Conservation (phyloP, 2,797 vertebrate species). For the Botia kubotai region DNA sequence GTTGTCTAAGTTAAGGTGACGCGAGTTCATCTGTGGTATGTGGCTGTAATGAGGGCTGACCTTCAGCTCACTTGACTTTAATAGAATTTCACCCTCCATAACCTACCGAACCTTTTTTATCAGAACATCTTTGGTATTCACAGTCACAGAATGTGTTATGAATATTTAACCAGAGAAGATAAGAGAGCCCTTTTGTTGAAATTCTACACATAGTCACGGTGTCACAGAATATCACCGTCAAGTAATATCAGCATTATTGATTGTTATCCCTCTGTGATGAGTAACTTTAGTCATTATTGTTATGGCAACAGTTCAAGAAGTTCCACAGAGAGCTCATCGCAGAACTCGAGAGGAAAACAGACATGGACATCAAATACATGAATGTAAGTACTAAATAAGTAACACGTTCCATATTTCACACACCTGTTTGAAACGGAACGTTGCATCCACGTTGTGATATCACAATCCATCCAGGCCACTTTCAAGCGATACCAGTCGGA, state of each 20-base stretch:
- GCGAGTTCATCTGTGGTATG: slow-evolving; percentile 4
- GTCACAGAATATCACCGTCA: not conserved
- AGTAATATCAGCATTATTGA: not conserved
- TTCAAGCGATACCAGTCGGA: slow-evolving; percentile 95
- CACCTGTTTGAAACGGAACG: not conserved
- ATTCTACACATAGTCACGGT: slow-evolving; percentile 2
- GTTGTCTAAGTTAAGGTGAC: not conserved
- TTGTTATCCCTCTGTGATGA: slow-evolving; percentile 13
- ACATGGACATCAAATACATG: slow-evolving; percentile 98
- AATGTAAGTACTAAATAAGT: slow-evolving; percentile 81
- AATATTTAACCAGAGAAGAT: slow-evolving; percentile 70
- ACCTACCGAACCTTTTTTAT: not conserved
- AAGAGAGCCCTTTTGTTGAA: slow-evolving; percentile 50
- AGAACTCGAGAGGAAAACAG: slow-evolving; percentile 96
- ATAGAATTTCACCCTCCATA: not conserved
- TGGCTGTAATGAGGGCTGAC: slow-evolving; percentile 22
- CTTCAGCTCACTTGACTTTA: not conserved
- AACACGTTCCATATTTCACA: not conserved
- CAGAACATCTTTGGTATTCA: slow-evolving; percentile 38
- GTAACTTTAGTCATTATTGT: slow-evolving; percentile 27
- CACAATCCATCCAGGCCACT: slow-evolving; percentile 82
- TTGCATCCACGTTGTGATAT: slow-evolving; percentile 50
- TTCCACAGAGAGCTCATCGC: slow-evolving; percentile 92
- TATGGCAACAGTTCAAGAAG: slow-evolving; percentile 84
- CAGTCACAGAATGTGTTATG: slow-evolving; percentile 41